These are phyloP conservation scores for Vulpes vulpes DNA, from an alignment of 2,113 vertebrate genomes.

Conservation along the genomic window DNA sequence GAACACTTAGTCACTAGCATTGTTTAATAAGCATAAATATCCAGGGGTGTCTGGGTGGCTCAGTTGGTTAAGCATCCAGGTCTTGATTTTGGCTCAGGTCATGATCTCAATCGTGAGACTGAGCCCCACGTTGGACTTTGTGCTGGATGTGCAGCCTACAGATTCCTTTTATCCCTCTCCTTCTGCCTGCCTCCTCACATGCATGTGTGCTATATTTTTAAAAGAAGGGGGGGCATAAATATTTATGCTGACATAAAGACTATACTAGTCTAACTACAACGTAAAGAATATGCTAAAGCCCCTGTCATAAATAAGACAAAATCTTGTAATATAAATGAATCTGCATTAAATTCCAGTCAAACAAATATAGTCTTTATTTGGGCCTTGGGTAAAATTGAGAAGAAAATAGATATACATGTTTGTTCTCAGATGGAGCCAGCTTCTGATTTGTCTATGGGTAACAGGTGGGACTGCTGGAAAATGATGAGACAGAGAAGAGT, in stretches of 20 bases:
- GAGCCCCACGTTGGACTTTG: neutral
- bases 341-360: neutral
- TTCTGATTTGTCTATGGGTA: neutral
- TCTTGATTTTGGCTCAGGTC: neutral
- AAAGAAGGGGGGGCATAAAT: neutral
- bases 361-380: neutral
- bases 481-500: neutral
- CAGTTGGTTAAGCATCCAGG: neutral
- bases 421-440: neutral
- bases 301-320: neutral
- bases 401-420: neutral
- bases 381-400: neutral
- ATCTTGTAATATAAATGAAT: neutral
- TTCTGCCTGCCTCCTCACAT: neutral
- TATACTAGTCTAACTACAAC: neutral
- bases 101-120: neutral
- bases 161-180: neutral
- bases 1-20: neutral
- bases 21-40: neutral
- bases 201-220: neutral
- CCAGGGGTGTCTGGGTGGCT: neutral
- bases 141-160: neutral
- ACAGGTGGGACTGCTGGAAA: neutral
- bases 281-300: neutral
- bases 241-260: neutral